Percentiles rank a stretch among this genome's conserved stretches.
Evolutionary conservation across 2,888 invertebrate genomes (phyloP).

Genomic region (Parelbella ahira): DNA sequence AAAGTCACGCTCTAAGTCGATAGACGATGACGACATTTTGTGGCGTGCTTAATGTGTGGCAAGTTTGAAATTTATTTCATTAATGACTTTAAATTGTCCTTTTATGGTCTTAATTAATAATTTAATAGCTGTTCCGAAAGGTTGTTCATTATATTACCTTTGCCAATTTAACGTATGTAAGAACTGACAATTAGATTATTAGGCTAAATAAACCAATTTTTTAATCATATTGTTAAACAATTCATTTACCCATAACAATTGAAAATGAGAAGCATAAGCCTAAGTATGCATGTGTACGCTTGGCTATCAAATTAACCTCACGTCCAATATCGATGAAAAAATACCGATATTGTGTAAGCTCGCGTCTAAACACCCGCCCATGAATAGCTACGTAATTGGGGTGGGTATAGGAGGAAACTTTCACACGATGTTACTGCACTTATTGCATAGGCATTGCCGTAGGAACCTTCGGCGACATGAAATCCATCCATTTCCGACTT

Average conservation of each 20-base stretch:
- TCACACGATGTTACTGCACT: constrained; percentile 62
- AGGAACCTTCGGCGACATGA: constrained; percentile 3
- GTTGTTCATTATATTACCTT: too few species aligned
- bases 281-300: too few species aligned
- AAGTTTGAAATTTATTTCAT: neutral
- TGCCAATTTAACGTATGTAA: too few species aligned
- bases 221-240: too few species aligned
- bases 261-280: too few species aligned
- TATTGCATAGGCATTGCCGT: constrained; percentile 5
- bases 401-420: constrained; percentile 61
- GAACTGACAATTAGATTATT: too few species aligned
- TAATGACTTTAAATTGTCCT: neutral
- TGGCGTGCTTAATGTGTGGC: neutral
- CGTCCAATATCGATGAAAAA: too few species aligned
- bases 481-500: neutral
- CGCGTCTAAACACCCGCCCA: constrained; percentile 51
- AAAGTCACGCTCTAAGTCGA: constrained; percentile 23
- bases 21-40: constrained; percentile 11
- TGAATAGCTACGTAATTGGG: constrained; percentile 67
- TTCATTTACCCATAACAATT: too few species aligned
- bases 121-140: too few species aligned
- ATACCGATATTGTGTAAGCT: constrained; percentile 41
- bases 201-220: too few species aligned
- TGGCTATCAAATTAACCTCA: too few species aligned
- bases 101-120: neutral